Percentiles rank a stretch among this genome's conserved stretches.
Conservation (phyloP, 2,113 vertebrate genomes). For the Hucho hucho region DNA sequence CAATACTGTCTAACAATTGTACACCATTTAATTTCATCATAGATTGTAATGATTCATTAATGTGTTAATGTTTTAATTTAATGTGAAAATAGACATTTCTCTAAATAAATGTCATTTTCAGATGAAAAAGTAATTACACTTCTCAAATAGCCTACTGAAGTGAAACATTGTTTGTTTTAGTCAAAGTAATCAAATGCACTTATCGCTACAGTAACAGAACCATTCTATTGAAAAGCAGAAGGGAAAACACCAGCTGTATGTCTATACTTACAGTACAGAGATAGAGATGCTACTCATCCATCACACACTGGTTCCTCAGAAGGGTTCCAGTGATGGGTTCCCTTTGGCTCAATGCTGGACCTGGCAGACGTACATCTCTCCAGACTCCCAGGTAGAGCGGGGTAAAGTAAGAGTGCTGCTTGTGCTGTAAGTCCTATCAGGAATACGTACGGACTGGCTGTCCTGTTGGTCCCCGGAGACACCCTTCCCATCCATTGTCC, state of each 20-base stretch:
- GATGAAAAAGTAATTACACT: background rate
- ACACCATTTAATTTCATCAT: background rate
- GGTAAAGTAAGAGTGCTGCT: background rate
- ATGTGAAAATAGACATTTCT: background rate
- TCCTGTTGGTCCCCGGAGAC: background rate
- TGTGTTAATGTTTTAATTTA: background rate
- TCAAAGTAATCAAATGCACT: background rate
- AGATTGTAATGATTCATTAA: slow-evolving; percentile 6
- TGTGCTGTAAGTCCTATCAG: background rate
- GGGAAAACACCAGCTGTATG: background rate
- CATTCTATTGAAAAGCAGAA: background rate
- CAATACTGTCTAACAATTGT: background rate
- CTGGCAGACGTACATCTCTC: background rate
- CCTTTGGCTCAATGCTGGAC: background rate
- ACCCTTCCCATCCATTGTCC: background rate
- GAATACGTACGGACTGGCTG: background rate
- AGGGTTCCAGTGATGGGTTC: background rate
- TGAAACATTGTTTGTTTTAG: background rate
- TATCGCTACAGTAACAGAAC: background rate
- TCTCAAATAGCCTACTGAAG: background rate
- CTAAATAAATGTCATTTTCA: background rate
- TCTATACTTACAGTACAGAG: background rate
- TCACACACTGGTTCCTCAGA: background rate
- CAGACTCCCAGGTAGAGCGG: background rate
- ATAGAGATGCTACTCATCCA: background rate